Evolutionary conservation across 2,888 invertebrate species (phyloP).

Genomic region (Apantesis nais): DNA sequence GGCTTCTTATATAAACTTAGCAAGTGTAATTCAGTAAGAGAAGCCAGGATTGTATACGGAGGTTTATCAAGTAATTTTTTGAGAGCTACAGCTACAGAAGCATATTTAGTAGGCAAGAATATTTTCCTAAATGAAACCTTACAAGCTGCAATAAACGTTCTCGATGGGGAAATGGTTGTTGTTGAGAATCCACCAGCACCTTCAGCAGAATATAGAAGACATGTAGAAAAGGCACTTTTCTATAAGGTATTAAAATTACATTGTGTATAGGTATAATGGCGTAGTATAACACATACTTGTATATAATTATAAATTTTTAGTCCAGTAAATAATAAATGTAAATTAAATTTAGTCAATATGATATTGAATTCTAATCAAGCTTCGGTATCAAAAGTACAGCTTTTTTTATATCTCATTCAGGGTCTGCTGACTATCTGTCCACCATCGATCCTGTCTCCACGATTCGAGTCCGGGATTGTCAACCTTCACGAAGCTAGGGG

Average conservation of each 20-base stretch:
- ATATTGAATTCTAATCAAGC: background rate
- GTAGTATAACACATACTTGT: background rate
- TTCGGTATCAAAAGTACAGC: background rate
- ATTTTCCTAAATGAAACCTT: conserved; percentile 72
- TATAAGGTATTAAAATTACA: conserved; percentile 79
- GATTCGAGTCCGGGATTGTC: conserved; percentile 72
- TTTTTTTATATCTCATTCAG: conserved; percentile 52
- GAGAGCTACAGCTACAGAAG: conserved; percentile 83
- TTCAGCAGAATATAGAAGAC: conserved; percentile 83
- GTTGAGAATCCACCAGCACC: conserved; percentile 78
- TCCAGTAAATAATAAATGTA: background rate
- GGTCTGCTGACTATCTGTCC: conserved; percentile 80
- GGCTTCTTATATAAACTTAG: conserved; percentile 87
- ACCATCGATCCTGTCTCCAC: conserved; percentile 60
- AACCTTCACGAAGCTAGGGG: conserved; percentile 72
- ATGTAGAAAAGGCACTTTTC: conserved; percentile 85
- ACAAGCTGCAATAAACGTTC: conserved; percentile 59
- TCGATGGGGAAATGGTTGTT: conserved; percentile 59
- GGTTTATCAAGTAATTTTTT: conserved; percentile 75
- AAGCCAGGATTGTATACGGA: conserved; percentile 83
- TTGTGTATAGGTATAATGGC: too few species aligned
- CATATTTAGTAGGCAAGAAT: conserved; percentile 71
- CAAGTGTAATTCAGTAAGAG: conserved; percentile 27
- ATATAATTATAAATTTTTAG: background rate
- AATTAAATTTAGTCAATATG: background rate